Conservation (phyloP, 30 jellyfish, hydroid and myxozoan species). For the Nemopilema nomurai region DNA sequence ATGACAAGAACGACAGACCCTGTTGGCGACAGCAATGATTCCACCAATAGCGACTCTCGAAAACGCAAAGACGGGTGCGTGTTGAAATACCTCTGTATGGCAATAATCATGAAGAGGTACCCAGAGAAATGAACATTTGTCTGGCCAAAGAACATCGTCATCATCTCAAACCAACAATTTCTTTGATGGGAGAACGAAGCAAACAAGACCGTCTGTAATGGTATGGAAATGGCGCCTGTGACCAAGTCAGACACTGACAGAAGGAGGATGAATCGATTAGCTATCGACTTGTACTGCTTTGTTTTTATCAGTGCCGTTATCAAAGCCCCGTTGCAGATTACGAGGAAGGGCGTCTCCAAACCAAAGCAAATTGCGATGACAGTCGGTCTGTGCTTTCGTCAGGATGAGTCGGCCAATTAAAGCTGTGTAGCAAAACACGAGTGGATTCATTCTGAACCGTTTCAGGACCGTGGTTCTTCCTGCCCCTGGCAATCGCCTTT, state of each 20-base stretch:
- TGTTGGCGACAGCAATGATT: background rate
- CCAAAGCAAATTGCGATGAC: slow-evolving; percentile 7
- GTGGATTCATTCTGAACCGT: background rate
- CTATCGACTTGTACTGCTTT: background rate
- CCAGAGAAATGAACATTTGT: slow-evolving; percentile 9
- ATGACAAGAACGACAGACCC: slow-evolving; percentile 3
- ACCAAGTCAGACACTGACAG: background rate
- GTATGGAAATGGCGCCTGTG: background rate
- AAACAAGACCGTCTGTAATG: background rate
- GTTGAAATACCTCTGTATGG: slow-evolving; percentile 12
- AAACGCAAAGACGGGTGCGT: slow-evolving; percentile 1
- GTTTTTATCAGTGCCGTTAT: slow-evolving; percentile 27
- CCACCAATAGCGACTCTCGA: background rate
- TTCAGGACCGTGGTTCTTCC: background rate
- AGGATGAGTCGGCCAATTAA: slow-evolving; percentile 26
- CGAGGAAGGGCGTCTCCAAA: slow-evolving; percentile 13
- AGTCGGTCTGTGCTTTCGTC: slow-evolving; percentile 12
- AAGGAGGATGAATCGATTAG: background rate
- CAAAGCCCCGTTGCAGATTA: slow-evolving; percentile 21
- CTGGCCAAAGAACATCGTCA: slow-evolving; percentile 1
- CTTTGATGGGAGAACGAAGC: background rate
- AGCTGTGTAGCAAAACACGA: slow-evolving; percentile 29
- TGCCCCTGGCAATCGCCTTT: background rate
- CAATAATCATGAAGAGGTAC: background rate
- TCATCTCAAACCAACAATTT: slow-evolving; percentile 16